phyloP scores from a whole-genome alignment of 2,888 invertebrate species.

The Netelia inedita region DNA sequence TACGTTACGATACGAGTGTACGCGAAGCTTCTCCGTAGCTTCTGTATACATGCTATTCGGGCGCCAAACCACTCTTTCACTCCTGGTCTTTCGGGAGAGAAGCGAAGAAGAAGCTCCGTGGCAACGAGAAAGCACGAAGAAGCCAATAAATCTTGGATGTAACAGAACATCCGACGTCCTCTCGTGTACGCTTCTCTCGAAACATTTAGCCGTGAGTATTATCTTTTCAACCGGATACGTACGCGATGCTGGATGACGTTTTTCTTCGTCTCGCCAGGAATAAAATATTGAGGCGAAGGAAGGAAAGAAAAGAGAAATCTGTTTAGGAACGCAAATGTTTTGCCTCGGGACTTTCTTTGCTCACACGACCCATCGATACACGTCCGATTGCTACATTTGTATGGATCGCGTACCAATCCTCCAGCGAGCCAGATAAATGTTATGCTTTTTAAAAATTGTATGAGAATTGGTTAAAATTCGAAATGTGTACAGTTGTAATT shows the following conservation, averaged over 20 bases:
- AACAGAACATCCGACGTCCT: constrained; percentile 49
- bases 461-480: no score
- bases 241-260: constrained; percentile 1
- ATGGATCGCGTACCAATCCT: background rate
- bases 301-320: background rate
- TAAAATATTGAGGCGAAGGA: background rate
- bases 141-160: constrained; percentile 60
- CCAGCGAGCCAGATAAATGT: background rate
- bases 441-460: background rate
- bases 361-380: background rate
- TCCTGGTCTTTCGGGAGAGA: constrained; percentile 3
- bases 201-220: constrained; percentile 52
- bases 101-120: constrained; percentile 12
- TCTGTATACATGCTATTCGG: constrained; percentile 35
- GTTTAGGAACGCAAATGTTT: background rate
- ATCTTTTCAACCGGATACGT: constrained; percentile 56
- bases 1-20: constrained; percentile 17
- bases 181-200: constrained; percentile 17
- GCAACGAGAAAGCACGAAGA: constrained; percentile 38
- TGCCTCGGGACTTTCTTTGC: background rate
- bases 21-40: constrained; percentile 37
- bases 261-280: constrained; percentile 5
- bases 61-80: constrained; percentile 33
- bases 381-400: no score
- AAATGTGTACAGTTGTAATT: no score